A percentile compares a stretch with the other conserved stretches of the same genome.
These are phyloP conservation scores for Hylomyscus alleni DNA, from an alignment of 2,797 vertebrate genomes.

Conservation along the genomic window DNA sequence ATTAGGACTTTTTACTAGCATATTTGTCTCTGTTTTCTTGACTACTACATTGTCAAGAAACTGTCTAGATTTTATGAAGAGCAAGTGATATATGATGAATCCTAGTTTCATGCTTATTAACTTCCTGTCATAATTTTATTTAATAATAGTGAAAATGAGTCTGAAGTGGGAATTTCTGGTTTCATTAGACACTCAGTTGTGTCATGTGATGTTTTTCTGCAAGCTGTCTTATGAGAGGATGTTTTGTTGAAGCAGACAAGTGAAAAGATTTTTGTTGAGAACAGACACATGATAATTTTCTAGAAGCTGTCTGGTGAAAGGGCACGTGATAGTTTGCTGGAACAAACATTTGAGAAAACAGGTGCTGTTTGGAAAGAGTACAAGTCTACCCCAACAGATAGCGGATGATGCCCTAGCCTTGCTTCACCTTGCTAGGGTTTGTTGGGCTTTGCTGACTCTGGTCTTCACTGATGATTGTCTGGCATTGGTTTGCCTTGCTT, in stretches of 20 bases:
- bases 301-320: not conserved
- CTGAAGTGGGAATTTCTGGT: not conserved
- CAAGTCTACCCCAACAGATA: not conserved
- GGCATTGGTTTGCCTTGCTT: not conserved
- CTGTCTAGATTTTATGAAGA: not conserved
- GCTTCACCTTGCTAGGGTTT: not conserved
- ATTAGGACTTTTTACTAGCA: not conserved
- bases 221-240: not conserved
- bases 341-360: not conserved
- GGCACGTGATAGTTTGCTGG: not conserved
- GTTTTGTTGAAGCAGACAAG: not conserved
- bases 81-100: not conserved
- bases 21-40: conserved; percentile 38
- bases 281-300: not conserved
- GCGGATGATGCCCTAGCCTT: not conserved
- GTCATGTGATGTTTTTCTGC: not conserved
- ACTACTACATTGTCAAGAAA: not conserved
- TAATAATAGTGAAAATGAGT: conserved; percentile 40
- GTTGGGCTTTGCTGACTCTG: not conserved
- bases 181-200: not conserved
- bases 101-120: not conserved
- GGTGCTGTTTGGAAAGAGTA: not conserved
- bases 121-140: not conserved
- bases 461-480: not conserved
- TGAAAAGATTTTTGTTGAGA: not conserved